Conservation (phyloP, 1,140 invertebrate genomes). For the Tyrophagus putrescentiae region DNA sequence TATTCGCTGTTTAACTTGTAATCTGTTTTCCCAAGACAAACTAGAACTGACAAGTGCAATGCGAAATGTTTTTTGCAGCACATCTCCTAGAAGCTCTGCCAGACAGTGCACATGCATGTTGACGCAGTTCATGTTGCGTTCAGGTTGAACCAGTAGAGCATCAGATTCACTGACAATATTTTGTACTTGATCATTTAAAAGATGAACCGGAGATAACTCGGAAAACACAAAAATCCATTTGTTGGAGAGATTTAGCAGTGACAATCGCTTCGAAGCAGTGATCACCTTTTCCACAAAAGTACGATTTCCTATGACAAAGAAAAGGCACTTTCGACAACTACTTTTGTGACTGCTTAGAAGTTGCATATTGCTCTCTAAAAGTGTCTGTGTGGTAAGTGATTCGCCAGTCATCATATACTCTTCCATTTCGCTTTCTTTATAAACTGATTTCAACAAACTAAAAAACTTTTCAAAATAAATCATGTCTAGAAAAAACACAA, state of each 20-base stretch:
- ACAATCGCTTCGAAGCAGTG: neutral
- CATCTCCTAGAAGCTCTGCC: neutral
- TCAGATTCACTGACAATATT: neutral
- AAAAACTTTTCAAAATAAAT: neutral
- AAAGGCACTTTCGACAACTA: neutral
- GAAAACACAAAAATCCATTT: conserved; percentile 5
- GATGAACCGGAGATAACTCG: neutral
- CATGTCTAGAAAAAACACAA: neutral
- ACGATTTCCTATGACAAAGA: neutral
- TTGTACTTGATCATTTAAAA: neutral
- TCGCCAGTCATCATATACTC: neutral
- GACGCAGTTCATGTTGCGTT: neutral
- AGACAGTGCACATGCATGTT: neutral
- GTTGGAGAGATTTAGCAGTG: neutral
- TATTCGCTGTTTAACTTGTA: conserved; percentile 18
- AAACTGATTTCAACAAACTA: neutral
- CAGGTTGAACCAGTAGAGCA: neutral
- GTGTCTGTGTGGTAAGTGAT: neutral
- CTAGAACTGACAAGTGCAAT: neutral
- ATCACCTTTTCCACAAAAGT: conserved; percentile 8
- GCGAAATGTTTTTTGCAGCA: neutral
- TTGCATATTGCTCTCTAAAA: neutral
- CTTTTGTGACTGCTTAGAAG: neutral
- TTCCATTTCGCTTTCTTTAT: neutral
- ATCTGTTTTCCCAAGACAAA: neutral